Conservation (phyloP, 2,113 vertebrate species). For the Hippolais icterina region DNA sequence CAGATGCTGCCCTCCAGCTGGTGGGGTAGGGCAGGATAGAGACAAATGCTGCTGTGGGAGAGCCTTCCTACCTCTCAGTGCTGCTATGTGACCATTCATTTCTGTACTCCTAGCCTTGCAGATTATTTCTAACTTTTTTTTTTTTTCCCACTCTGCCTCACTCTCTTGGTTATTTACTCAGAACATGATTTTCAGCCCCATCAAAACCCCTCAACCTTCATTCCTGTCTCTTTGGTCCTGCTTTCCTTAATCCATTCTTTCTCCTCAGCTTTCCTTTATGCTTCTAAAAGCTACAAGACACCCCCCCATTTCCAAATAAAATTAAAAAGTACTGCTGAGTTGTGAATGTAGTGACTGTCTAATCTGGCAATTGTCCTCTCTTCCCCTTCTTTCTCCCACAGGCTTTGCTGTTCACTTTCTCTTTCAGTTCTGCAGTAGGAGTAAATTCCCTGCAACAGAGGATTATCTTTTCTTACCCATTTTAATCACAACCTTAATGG, state of each 20-base stretch:
- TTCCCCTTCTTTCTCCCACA: neutral
- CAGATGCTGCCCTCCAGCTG: neutral
- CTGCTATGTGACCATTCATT: rapidly evolving
- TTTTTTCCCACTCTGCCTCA: neutral
- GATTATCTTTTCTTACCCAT: neutral
- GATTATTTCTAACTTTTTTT: neutral
- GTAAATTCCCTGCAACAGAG: neutral
- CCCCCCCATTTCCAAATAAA: neutral
- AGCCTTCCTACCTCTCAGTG: neutral
- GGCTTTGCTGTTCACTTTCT: neutral
- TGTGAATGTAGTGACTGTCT: neutral
- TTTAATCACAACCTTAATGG: neutral
- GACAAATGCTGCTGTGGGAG: neutral
- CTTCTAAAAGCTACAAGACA: neutral
- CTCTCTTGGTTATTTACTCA: neutral
- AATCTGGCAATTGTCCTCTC: neutral
- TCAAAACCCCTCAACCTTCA: neutral
- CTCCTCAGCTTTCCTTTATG: rapidly evolving
- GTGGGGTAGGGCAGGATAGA: neutral
- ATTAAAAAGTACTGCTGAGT: neutral
- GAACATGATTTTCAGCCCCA: neutral
- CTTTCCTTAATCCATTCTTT: neutral
- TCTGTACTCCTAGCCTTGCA: neutral
- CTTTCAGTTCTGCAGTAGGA: neutral
- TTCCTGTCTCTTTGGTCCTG: neutral